Evolutionary conservation across 1,140 invertebrate genomes (phyloP).

Genomic region (Neodiprion pinetum): DNA sequence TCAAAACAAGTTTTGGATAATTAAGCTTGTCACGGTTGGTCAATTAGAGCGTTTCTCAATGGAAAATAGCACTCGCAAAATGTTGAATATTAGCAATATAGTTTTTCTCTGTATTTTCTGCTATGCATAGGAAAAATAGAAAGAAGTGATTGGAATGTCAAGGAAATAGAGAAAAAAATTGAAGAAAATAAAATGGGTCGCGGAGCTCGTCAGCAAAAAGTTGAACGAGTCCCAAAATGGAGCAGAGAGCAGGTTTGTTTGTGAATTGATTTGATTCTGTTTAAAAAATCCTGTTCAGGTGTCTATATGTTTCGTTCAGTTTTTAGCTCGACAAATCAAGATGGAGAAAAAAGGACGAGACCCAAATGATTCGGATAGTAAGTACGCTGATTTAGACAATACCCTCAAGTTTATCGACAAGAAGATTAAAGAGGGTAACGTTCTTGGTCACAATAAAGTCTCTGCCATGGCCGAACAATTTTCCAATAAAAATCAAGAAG

Average conservation of each 20-base stretch:
- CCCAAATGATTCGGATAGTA: conserved; percentile 65
- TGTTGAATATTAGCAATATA: conserved; percentile 3
- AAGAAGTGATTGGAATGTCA: conserved; percentile 91
- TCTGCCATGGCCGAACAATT: conserved; percentile 85
- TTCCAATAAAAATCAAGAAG: conserved; percentile 69
- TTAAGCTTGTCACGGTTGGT: no score
- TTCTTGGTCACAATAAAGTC: conserved; percentile 84
- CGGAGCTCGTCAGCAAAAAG: conserved; percentile 67
- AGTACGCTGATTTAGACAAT: conserved; percentile 80
- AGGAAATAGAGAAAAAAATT: conserved; percentile 90
- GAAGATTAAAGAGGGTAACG: conserved; percentile 81
- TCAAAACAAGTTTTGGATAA: no score
- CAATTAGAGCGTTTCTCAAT: no score
- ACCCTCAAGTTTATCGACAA: conserved; percentile 80
- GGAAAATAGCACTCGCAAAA: neutral
- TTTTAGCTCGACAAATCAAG: conserved; percentile 80
- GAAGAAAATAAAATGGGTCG: conserved; percentile 81
- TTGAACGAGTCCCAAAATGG: conserved; percentile 90
- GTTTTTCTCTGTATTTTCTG: conserved; percentile 19
- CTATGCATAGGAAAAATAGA: conserved; percentile 77
- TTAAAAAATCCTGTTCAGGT: conserved; percentile 33
- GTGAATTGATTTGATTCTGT: conserved; percentile 58
- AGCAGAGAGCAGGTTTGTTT: conserved; percentile 76
- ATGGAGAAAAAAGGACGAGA: conserved; percentile 72
- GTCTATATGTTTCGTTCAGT: conserved; percentile 65